phyloP scores from a whole-genome alignment of 2,113 vertebrate species.

The Gorsachius goisagi region DNA sequence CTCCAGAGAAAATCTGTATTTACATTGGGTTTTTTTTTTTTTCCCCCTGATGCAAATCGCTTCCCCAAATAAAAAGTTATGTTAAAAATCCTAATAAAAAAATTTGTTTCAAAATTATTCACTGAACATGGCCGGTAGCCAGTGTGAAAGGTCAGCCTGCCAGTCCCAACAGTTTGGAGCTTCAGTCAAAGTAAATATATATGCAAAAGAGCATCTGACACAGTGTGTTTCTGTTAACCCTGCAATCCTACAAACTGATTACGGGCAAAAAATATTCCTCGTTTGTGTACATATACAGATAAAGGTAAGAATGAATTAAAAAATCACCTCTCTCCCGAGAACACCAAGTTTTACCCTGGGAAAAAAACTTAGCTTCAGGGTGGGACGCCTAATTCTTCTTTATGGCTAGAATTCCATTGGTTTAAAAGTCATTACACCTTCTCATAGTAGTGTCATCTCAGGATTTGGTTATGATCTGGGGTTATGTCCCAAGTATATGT shows the following conservation, averaged over 20 bases:
- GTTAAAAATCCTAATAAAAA: conserved; percentile 41
- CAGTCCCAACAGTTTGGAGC: not conserved
- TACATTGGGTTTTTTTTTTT: not conserved
- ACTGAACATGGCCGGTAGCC: not conserved
- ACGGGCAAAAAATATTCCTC: not conserved
- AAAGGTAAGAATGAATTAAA: not conserved
- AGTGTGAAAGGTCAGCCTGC: conserved; percentile 42
- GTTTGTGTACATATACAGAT: not conserved
- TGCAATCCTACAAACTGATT: not conserved
- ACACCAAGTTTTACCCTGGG: not conserved
- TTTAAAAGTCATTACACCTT: not conserved
- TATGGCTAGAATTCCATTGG: not conserved
- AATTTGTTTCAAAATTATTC: not conserved
- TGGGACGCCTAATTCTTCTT: not conserved
- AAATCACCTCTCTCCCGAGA: not conserved
- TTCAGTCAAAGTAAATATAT: not conserved
- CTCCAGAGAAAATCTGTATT: conserved; percentile 31
- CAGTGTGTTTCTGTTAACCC: not conserved
- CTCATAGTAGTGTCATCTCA: not conserved
- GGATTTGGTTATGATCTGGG: not conserved
- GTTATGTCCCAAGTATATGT: not conserved
- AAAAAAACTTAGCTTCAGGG: not conserved
- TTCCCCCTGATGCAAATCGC: not conserved
- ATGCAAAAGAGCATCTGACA: not conserved
- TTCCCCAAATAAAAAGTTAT: conserved; percentile 41